These are phyloP conservation scores for Psettodes erumei DNA, from an alignment of 2,113 vertebrate species.

Conservation along the genomic window DNA sequence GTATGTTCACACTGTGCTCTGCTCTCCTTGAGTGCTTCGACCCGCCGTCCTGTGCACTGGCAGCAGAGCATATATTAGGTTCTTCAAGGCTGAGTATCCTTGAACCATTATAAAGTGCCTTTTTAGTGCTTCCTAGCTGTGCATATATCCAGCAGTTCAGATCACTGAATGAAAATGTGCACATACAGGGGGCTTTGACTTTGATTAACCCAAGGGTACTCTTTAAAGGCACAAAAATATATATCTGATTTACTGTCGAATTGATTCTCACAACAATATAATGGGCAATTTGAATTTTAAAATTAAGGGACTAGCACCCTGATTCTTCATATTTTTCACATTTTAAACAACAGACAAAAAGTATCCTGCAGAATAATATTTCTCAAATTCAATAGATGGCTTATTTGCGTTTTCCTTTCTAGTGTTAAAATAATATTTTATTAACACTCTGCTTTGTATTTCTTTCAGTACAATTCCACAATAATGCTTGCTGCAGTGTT, in stretches of 20 bases:
- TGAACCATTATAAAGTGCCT: slow-evolving; percentile 62
- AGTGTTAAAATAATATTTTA: slow-evolving; percentile 31
- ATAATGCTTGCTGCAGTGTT: slow-evolving; percentile 1
- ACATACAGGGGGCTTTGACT: slow-evolving; percentile 28
- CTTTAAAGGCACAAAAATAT: slow-evolving; percentile 35
- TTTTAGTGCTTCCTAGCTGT: slow-evolving; percentile 56
- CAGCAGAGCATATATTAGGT: slow-evolving; percentile 63
- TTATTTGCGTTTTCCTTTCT: slow-evolving; percentile 14
- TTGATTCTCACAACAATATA: slow-evolving; percentile 28
- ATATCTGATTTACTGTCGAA: slow-evolving; percentile 36
- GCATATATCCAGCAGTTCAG: slow-evolving; percentile 32
- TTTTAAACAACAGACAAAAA: slow-evolving; percentile 22
- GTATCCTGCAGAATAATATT: slow-evolving; percentile 14
- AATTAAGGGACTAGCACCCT: slow-evolving; percentile 8
- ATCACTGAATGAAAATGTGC: slow-evolving; percentile 49
- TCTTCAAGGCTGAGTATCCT: slow-evolving; percentile 70
- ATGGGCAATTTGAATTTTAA: slow-evolving; percentile 37
- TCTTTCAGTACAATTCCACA: not conserved
- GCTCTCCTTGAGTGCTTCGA: slow-evolving; percentile 65
- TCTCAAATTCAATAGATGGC: slow-evolving; percentile 1
- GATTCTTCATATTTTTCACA: not conserved
- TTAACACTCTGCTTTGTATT: not conserved
- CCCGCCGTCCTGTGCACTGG: slow-evolving; percentile 53
- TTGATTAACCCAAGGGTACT: slow-evolving; percentile 32
- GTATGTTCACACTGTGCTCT: slow-evolving; percentile 54